Percentiles rank a stretch among this genome's conserved stretches.
Evolutionary conservation across 2,888 invertebrate genomes (phyloP).

Genomic region (Carabus problematicus): DNA sequence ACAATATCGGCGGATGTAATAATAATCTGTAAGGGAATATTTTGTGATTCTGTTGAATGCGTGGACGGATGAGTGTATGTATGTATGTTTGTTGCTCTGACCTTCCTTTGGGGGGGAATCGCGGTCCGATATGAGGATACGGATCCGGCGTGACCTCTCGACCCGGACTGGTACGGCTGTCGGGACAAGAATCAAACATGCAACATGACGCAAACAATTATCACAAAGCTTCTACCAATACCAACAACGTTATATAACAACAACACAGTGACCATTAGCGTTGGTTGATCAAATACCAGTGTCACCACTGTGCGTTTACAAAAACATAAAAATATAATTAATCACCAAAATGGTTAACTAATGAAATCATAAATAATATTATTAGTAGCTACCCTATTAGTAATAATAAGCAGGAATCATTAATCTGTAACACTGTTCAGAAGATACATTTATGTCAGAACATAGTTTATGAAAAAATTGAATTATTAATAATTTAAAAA

Average conservation of each 20-base stretch:
- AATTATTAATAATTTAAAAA: not conserved
- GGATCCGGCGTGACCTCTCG: slow-evolving; percentile 83
- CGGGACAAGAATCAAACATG: slow-evolving; percentile 62
- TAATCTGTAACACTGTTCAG: not conserved
- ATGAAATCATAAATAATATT: too few relatives aligned
- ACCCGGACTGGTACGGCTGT: slow-evolving; percentile 87
- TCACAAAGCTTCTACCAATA: slow-evolving; percentile 43
- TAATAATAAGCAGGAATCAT: not conserved
- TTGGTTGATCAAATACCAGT: too few relatives aligned
- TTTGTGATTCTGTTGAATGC: too few relatives aligned
- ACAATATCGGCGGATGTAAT: too few relatives aligned
- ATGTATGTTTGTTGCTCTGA: slow-evolving; percentile 51
- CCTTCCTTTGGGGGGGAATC: slow-evolving; percentile 89
- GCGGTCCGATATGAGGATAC: slow-evolving; percentile 88
- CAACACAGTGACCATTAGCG: not conserved
- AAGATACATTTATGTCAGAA: not conserved
- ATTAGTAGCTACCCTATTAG: slow-evolving; percentile 7
- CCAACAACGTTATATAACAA: slow-evolving; percentile 3
- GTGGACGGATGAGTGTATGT: too few relatives aligned
- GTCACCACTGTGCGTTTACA: too few relatives aligned
- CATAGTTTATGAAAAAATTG: not conserved
- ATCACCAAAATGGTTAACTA: too few relatives aligned
- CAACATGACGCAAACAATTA: slow-evolving; percentile 50
- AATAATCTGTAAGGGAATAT: too few relatives aligned
- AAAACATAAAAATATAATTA: too few relatives aligned